A percentile compares a stretch with the other conserved stretches of the same genome.
phyloP scores from a whole-genome alignment of 1,140 invertebrate species.

The Drosophila repletoides region DNA sequence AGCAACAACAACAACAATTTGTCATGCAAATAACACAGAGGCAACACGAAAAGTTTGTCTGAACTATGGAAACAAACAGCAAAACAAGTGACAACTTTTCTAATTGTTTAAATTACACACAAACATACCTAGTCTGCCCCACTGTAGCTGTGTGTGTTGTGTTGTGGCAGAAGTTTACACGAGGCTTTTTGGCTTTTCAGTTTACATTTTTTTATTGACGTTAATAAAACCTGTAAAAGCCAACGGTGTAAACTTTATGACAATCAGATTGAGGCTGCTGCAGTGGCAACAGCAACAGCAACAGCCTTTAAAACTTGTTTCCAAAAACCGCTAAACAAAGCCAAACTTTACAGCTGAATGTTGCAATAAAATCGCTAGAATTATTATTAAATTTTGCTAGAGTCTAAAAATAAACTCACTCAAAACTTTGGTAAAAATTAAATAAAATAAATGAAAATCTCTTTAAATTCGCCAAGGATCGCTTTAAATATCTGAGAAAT shows the following conservation, averaged over 20 bases:
- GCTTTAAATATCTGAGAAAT: too few species aligned
- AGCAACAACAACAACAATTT: conserved; percentile 42
- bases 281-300: not conserved
- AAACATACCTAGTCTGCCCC: conserved; percentile 39
- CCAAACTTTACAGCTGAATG: conserved; percentile 8
- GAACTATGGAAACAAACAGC: conserved; percentile 53
- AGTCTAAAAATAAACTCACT: not conserved
- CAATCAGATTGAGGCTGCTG: conserved; percentile 13
- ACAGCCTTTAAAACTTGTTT: not conserved
- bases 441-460: not conserved
- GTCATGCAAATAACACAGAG: conserved; percentile 62
- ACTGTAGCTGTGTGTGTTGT: conserved; percentile 7
- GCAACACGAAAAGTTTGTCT: conserved; percentile 44
- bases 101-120: conserved; percentile 76
- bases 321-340: conserved; percentile 16
- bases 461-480: not conserved
- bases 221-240: conserved; percentile 5
- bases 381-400: not conserved
- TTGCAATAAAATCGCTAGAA: not conserved
- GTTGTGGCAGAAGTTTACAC: conserved; percentile 12
- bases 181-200: conserved; percentile 58
- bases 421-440: not conserved
- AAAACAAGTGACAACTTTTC: conserved; percentile 58
- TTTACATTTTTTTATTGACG: conserved; percentile 62
- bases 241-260: conserved; percentile 20